Percentiles rank a stretch among this genome's conserved stretches.
These are phyloP conservation scores for Catagonus wagneri DNA, from an alignment of 2,113 vertebrate species.

Conservation along the genomic window DNA sequence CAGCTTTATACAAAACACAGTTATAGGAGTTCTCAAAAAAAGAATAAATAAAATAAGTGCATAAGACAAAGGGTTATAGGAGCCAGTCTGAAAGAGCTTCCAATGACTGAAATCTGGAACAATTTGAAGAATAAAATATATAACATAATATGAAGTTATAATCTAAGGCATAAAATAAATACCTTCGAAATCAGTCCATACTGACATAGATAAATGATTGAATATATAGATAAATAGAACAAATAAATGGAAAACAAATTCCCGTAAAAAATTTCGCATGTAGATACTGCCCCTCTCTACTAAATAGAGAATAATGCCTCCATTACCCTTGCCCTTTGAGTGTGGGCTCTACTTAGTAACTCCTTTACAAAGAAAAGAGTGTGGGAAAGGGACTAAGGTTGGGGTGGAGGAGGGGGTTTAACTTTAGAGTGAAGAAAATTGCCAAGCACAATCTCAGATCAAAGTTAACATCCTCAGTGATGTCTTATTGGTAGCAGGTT, in stretches of 20 bases:
- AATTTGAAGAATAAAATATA: background rate
- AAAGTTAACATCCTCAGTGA: background rate
- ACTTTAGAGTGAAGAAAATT: background rate
- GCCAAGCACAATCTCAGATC: background rate
- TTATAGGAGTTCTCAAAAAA: background rate
- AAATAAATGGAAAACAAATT: background rate
- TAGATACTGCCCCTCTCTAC: background rate
- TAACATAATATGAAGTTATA: background rate
- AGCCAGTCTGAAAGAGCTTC: background rate
- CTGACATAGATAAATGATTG: background rate
- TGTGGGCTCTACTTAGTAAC: background rate
- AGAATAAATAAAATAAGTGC: background rate
- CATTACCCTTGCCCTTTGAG: background rate
- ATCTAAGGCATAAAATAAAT: slow-evolving; percentile 8
- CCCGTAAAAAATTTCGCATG: background rate
- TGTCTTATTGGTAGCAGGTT: background rate
- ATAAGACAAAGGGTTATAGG: background rate
- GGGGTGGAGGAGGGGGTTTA: background rate
- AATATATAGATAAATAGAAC: background rate
- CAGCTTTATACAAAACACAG: slow-evolving; percentile 31
- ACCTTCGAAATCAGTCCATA: background rate
- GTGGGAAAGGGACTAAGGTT: background rate
- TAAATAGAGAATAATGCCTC: background rate
- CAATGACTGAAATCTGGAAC: background rate
- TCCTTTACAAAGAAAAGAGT: background rate